These are phyloP conservation scores for Notarius quadriscutis DNA, from an alignment of 2,113 vertebrate genomes.

Conservation along the genomic window DNA sequence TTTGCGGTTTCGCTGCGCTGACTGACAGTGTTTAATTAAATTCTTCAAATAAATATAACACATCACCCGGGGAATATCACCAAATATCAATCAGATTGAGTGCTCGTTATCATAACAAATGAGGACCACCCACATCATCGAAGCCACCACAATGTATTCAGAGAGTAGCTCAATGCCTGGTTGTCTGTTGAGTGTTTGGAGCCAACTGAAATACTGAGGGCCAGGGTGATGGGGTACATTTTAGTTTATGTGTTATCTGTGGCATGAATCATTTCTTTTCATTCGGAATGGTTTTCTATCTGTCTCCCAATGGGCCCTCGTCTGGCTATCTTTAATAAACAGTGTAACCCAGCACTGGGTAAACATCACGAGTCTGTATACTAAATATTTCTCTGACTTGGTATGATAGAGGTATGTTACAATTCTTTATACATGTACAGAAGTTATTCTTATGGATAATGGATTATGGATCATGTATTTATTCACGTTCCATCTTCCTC, in stretches of 20 bases:
- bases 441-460: conserved; percentile 63
- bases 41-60: conserved; percentile 67
- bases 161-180: conserved; percentile 77
- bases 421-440: conserved; percentile 69
- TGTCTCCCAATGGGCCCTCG: conserved; percentile 66
- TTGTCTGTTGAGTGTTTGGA: conserved; percentile 77
- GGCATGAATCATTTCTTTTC: conserved; percentile 75
- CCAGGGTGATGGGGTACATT: conserved; percentile 68
- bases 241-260: conserved; percentile 73
- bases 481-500: not conserved
- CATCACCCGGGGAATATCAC: conserved; percentile 60
- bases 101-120: conserved; percentile 74
- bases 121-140: conserved; percentile 89
- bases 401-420: conserved; percentile 64
- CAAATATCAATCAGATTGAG: conserved; percentile 85
- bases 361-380: conserved; percentile 76
- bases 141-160: conserved; percentile 73
- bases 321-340: conserved; percentile 77
- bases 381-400: conserved; percentile 78
- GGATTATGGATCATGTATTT: conserved; percentile 42
- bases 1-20: conserved; percentile 43
- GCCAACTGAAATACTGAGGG: conserved; percentile 73
- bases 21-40: conserved; percentile 76
- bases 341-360: conserved; percentile 77
- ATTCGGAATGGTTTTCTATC: conserved; percentile 72